These are phyloP conservation scores for Chloebia gouldiae DNA, from an alignment of 2,113 vertebrate species.

Conservation along the genomic window DNA sequence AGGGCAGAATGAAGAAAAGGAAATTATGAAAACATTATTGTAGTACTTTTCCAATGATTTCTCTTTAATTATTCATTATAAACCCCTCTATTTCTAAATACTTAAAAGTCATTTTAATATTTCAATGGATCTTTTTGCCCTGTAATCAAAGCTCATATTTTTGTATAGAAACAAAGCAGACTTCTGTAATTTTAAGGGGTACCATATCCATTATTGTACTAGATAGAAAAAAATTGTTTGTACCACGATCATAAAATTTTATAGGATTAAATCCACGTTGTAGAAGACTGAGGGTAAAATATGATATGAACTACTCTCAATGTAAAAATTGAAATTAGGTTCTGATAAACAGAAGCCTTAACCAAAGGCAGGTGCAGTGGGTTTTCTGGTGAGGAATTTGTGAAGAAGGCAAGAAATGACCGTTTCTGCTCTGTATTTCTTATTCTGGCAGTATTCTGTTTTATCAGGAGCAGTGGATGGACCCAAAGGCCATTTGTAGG, in stretches of 20 bases:
- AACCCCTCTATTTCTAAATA: fast-evolving
- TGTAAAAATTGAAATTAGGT: fast-evolving
- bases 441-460: not conserved
- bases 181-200: not conserved
- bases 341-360: not conserved
- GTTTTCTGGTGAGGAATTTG: not conserved
- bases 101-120: not conserved
- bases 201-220: too few species aligned
- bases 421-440: not conserved
- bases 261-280: not conserved
- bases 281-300: not conserved
- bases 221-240: not conserved
- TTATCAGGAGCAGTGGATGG: not conserved
- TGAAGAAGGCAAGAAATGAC: not conserved
- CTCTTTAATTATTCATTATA: not conserved
- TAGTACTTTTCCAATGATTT: not conserved
- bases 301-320: not conserved
- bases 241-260: not conserved
- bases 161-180: not conserved
- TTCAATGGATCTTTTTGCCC: not conserved
- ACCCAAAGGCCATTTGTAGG: not conserved
- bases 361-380: not conserved
- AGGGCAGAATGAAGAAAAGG: not conserved
- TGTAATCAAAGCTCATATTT: not conserved
- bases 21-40: not conserved